phyloP scores from a whole-genome alignment of 2,113 vertebrate genomes.

The Apaloderma vittatum region DNA sequence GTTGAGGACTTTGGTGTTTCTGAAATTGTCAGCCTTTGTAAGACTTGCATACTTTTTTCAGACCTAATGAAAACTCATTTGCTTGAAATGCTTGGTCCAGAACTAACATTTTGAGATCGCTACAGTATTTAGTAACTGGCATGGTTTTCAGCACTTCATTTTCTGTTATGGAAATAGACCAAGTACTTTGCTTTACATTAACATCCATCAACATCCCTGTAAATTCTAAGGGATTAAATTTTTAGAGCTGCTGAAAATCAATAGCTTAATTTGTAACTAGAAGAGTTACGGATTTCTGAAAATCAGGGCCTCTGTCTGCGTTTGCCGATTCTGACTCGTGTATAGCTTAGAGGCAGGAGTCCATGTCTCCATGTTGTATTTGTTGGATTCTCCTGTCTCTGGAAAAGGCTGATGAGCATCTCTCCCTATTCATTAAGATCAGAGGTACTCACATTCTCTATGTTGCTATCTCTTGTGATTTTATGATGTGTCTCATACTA shows the following conservation, averaged over 20 bases:
- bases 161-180: background rate
- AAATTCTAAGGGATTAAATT: slow-evolving; percentile 3
- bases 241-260: slow-evolving; percentile 9
- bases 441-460: background rate
- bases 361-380: background rate
- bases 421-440: background rate
- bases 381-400: background rate
- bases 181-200: background rate
- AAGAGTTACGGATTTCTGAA: background rate
- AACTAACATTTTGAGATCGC: background rate
- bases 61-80: background rate
- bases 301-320: background rate
- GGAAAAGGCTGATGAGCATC: background rate
- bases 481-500: background rate
- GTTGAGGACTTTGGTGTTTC: background rate
- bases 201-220: background rate
- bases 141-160: background rate
- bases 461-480: background rate
- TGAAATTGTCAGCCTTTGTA: background rate
- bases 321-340: background rate
- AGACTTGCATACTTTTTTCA: background rate
- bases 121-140: background rate
- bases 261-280: background rate
- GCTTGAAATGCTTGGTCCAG: background rate
- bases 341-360: background rate